phyloP scores from a whole-genome alignment of 2,797 vertebrate species.

The Pelobates cultripes region DNA sequence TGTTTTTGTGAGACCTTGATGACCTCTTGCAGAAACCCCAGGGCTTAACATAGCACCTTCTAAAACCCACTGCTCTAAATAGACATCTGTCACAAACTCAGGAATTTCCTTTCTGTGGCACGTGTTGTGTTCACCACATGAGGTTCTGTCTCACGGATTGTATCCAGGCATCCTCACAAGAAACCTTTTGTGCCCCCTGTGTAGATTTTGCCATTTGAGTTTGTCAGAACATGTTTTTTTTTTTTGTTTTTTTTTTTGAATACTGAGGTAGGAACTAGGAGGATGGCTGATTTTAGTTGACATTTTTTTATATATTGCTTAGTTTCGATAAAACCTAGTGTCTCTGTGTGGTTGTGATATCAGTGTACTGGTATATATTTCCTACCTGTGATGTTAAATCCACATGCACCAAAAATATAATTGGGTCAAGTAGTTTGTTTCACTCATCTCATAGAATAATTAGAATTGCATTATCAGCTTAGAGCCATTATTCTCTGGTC shows the following conservation, averaged over 20 bases:
- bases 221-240: constrained; percentile 60
- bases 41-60: constrained; percentile 5
- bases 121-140: constrained; percentile 41
- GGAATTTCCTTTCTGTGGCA: constrained; percentile 49
- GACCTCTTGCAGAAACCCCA: constrained; percentile 32
- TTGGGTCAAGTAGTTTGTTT: too few relatives aligned
- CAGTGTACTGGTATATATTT: too few relatives aligned
- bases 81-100: constrained; percentile 45
- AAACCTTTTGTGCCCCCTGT: constrained; percentile 60
- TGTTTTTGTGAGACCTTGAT: not conserved
- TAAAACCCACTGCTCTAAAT: constrained; percentile 28
- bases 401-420: too few relatives aligned
- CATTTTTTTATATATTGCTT: not conserved
- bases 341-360: too few relatives aligned
- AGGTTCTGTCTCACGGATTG: constrained; percentile 31
- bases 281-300: constrained; percentile 22
- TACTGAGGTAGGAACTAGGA: not conserved
- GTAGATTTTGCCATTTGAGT: constrained; percentile 48
- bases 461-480: too few relatives aligned
- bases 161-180: constrained; percentile 51
- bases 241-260: constrained; percentile 43
- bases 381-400: too few relatives aligned
- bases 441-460: too few relatives aligned
- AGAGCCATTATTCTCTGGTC: too few relatives aligned
- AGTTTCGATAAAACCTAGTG: too few relatives aligned